Conservation (phyloP, 2,888 invertebrate genomes). For the Hydraecia micacea region DNA sequence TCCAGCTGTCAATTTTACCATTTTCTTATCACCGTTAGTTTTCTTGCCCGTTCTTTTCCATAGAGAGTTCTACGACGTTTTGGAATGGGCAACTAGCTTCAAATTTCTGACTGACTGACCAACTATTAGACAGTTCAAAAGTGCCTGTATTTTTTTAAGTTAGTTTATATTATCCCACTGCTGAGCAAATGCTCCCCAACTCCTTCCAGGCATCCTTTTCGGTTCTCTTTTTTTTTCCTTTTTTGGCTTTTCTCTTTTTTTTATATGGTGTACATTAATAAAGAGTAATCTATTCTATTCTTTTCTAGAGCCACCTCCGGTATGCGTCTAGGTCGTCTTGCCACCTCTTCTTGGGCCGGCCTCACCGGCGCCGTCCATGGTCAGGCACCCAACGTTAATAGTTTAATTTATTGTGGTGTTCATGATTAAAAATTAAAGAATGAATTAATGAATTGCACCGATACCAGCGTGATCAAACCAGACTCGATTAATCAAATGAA, state of each 20-base stretch:
- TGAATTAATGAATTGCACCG: no score
- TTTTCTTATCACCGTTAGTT: neutral
- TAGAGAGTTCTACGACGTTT: no score
- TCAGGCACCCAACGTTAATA: neutral
- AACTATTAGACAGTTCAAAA: neutral
- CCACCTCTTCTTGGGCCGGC: neutral
- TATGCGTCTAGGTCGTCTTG: no score
- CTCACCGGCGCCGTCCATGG: neutral
- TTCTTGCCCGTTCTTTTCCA: neutral
- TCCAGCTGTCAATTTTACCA: neutral
- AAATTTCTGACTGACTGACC: neutral
- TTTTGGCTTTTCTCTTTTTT: no score
- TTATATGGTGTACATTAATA: no score
- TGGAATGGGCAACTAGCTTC: neutral
- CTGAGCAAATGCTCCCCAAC: neutral
- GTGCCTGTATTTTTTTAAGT: no score
- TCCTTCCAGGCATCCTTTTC: neutral
- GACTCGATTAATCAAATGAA: no score
- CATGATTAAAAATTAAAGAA: neutral
- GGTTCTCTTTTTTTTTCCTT: no score
- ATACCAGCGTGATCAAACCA: no score
- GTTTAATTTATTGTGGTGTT: neutral
- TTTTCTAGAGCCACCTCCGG: neutral
- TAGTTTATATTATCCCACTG: neutral
- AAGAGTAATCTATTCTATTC: no score